A percentile compares a stretch with the other conserved stretches of the same genome.
phyloP scores from a whole-genome alignment of 2,113 vertebrate genomes.

The Tragelaphus scriptus region DNA sequence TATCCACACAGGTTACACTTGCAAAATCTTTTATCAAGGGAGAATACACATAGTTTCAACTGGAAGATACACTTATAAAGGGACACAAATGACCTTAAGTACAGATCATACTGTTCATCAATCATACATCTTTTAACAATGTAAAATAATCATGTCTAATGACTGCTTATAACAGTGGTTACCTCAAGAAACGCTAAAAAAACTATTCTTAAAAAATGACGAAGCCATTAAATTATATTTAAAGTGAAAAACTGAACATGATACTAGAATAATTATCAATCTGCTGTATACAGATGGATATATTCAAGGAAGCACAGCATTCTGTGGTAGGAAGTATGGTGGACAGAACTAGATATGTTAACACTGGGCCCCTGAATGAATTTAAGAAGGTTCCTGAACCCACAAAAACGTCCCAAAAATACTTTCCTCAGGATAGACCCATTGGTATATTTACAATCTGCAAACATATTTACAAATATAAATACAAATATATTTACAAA shows the following conservation, averaged over 20 bases:
- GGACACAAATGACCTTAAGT: conserved; percentile 19
- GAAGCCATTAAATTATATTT: background rate
- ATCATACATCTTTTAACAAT: background rate
- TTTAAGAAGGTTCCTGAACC: background rate
- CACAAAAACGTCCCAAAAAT: background rate
- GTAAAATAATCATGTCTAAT: background rate
- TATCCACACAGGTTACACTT: conserved; percentile 78
- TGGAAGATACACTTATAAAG: background rate
- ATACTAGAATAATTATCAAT: background rate
- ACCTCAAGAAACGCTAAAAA: background rate
- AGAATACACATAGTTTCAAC: background rate
- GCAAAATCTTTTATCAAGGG: conserved; percentile 77
- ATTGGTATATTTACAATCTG: background rate
- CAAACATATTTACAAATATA: too few relatives aligned
- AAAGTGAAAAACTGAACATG: conserved; percentile 7
- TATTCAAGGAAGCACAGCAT: background rate
- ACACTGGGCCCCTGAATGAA: background rate
- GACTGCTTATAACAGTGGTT: background rate
- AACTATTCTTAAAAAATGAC: background rate
- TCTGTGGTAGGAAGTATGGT: background rate
- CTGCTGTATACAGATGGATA: background rate
- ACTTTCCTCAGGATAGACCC: background rate
- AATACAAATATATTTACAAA: background rate
- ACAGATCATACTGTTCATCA: background rate
- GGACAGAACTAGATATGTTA: background rate